Evolutionary conservation across 2,888 invertebrate species (phyloP).

Genomic region (Eupsilia transversa): DNA sequence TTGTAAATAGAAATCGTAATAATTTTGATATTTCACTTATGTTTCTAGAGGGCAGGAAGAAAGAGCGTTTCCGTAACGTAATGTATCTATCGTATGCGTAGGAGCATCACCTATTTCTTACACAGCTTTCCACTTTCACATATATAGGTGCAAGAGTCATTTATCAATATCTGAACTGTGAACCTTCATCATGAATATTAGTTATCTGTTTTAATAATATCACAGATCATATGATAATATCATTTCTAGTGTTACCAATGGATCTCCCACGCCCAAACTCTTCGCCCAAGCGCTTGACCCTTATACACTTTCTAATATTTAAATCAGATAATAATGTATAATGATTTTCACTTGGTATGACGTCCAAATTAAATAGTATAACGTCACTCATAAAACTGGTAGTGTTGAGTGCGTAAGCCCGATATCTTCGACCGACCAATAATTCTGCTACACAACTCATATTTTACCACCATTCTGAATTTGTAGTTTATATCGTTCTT

Average conservation of each 20-base stretch:
- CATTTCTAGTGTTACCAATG: constrained; percentile 14
- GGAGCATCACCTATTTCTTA: constrained; percentile 47
- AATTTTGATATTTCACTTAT: constrained; percentile 46
- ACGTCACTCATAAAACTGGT: constrained; percentile 36
- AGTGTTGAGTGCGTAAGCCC: constrained; percentile 13
- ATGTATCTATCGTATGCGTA: constrained; percentile 28
- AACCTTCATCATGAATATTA: not conserved
- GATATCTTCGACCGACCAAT: constrained; percentile 24
- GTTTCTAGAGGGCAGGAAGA: constrained; percentile 38
- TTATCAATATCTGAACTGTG: constrained; percentile 8
- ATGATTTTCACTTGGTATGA: constrained; percentile 46
- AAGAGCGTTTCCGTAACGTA: constrained; percentile 55
- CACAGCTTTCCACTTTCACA: constrained; percentile 54
- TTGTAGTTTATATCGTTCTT: constrained; percentile 12
- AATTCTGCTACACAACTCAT: constrained; percentile 34
- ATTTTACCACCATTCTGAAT: constrained; percentile 30
- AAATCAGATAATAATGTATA: constrained; percentile 46
- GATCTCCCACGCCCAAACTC: not conserved
- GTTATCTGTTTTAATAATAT: constrained; percentile 5
- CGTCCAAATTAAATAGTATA: constrained; percentile 43
- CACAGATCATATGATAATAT: no score
- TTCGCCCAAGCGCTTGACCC: constrained; percentile 30
- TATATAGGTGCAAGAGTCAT: not conserved
- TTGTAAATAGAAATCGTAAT: constrained; percentile 54
- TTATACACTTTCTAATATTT: constrained; percentile 59